Evolutionary conservation across 2,113 vertebrate genomes (phyloP).

Genomic region (Pagrus major): DNA sequence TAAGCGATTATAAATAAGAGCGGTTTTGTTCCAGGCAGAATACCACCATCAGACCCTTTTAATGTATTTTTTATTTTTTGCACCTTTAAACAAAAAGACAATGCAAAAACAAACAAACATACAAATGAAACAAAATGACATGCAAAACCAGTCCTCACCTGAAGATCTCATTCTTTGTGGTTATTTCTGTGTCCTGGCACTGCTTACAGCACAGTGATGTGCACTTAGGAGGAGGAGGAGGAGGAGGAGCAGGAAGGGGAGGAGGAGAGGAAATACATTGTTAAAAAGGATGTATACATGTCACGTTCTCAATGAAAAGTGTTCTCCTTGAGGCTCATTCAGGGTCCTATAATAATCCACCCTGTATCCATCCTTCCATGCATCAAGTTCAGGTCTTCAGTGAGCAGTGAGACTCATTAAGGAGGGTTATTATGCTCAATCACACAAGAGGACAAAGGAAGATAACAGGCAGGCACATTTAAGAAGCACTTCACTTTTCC

Average conservation of each 20-base stretch:
- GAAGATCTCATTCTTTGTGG: constrained; percentile 99
- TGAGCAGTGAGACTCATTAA: not conserved
- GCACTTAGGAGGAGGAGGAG: constrained; percentile 87
- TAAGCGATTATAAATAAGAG: not conserved
- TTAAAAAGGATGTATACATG: not conserved
- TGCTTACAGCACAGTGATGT: constrained; percentile 98
- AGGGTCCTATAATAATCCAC: not conserved
- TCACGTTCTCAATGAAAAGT: not conserved
- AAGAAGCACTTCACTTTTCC: constrained; percentile 3
- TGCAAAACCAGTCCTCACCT: constrained; percentile 85
- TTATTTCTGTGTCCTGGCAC: constrained; percentile 97
- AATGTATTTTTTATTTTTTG: not conserved
- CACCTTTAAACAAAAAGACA: not conserved
- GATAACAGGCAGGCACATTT: not conserved
- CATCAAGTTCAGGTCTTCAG: not conserved
- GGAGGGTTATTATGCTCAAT: constrained; percentile 25
- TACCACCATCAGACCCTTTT: not conserved
- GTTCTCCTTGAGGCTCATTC: not conserved
- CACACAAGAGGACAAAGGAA: not conserved
- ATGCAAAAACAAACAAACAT: not conserved
- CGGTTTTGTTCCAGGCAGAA: not conserved
- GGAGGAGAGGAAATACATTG: not conserved
- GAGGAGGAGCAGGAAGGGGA: no score
- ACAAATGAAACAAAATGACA: no score
- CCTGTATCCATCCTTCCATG: not conserved